Evolutionary conservation across 2,113 vertebrate genomes (phyloP).

Genomic region (Petaurus breviceps): DNA sequence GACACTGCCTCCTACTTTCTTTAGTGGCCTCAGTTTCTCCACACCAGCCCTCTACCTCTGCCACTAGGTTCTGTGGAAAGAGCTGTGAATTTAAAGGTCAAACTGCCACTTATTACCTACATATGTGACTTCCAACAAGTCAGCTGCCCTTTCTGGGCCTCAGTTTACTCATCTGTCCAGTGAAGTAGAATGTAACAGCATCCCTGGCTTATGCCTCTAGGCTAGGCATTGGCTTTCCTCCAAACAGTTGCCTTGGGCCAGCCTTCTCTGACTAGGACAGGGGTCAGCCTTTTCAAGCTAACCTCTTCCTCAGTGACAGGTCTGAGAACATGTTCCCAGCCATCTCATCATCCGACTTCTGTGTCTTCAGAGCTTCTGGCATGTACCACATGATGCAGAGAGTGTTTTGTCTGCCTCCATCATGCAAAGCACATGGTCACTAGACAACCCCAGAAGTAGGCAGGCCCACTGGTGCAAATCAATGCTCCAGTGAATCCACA

Average conservation of each 20-base stretch:
- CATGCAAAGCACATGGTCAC: neutral
- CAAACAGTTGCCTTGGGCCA: neutral
- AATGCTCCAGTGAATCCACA: neutral
- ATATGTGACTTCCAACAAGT: neutral
- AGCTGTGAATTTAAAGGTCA: neutral
- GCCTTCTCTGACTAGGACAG: neutral
- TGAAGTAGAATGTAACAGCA: neutral
- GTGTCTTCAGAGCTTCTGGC: neutral
- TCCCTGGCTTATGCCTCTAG: neutral
- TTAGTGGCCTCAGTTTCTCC: neutral
- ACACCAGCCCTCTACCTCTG: neutral
- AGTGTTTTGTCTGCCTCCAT: neutral
- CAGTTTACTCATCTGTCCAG: neutral
- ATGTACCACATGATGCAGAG: neutral
- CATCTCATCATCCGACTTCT: neutral
- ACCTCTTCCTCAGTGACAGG: neutral
- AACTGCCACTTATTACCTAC: too few species aligned
- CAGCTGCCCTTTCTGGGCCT: neutral
- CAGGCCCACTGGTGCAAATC: neutral
- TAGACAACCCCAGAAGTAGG: neutral
- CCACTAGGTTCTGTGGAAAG: neutral
- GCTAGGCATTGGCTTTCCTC: neutral
- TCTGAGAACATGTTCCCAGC: neutral
- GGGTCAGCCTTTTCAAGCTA: neutral
- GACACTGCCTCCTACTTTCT: neutral